These are phyloP conservation scores for Myotis planiceps DNA, from an alignment of 2,797 vertebrate species.

Conservation along the genomic window DNA sequence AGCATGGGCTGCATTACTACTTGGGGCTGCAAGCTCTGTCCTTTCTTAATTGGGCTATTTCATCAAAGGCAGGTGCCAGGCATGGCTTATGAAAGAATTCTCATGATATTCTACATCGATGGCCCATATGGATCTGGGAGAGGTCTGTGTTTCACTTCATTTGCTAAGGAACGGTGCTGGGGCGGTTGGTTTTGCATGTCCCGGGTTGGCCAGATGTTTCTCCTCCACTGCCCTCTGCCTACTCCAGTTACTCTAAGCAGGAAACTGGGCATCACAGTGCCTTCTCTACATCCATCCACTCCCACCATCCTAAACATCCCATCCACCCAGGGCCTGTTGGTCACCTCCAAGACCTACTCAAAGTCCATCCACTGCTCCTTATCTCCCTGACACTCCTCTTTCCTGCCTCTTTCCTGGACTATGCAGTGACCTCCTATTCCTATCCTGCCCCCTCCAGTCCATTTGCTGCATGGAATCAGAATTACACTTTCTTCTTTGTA, in stretches of 20 bases:
- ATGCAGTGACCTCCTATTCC: not conserved
- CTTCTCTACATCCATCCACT: not conserved
- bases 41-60: conserved; percentile 48
- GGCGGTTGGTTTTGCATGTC: not conserved
- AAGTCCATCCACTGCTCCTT: not conserved
- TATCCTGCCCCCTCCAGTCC: not conserved
- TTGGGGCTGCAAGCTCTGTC: not conserved
- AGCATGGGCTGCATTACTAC: not conserved
- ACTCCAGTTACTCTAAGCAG: not conserved
- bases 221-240: not conserved
- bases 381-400: not conserved
- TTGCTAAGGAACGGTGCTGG: not conserved
- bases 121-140: not conserved
- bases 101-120: not conserved
- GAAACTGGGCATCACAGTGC: not conserved
- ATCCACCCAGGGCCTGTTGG: not conserved
- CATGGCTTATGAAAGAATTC: not conserved
- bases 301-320: not conserved
- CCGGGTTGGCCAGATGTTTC: not conserved
- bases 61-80: not conserved
- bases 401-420: not conserved
- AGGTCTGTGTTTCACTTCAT: not conserved
- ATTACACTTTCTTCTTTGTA: not conserved
- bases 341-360: not conserved
- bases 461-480: not conserved